These are phyloP conservation scores for Nephila pilipes DNA, from an alignment of 1,140 invertebrate species.

Conservation along the genomic window DNA sequence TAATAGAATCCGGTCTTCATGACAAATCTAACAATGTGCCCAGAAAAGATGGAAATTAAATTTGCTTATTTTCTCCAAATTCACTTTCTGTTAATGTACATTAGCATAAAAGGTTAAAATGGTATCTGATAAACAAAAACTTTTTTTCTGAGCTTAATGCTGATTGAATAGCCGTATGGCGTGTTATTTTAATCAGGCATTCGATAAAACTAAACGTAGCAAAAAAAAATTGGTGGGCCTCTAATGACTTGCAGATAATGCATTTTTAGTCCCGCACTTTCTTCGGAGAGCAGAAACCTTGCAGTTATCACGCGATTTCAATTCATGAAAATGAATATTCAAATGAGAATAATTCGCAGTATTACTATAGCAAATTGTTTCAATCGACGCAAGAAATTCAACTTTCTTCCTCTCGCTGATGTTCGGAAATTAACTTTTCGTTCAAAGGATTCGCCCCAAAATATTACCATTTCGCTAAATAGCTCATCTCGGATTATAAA, in stretches of 20 bases:
- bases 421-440: conserved; percentile 48
- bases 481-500: not conserved
- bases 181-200: conserved; percentile 59
- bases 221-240: conserved; percentile 12
- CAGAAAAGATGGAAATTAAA: not conserved
- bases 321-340: conserved; percentile 58
- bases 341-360: conserved; percentile 10
- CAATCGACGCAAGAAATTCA: not conserved
- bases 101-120: conserved; percentile 19
- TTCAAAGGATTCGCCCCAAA: not conserved
- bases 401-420: not conserved
- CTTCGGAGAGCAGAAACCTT: not conserved
- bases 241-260: conserved; percentile 44
- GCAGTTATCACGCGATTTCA: conserved; percentile 50
- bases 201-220: conserved; percentile 26
- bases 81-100: not conserved
- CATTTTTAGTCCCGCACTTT: conserved; percentile 18
- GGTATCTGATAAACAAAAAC: conserved; percentile 23
- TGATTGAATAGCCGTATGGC: conserved; percentile 66
- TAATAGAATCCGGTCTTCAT: not conserved
- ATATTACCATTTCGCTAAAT: not conserved
- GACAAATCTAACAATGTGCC: not conserved
- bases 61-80: not conserved
- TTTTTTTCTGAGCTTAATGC: conserved; percentile 23
- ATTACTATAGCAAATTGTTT: not conserved